phyloP scores from a whole-genome alignment of 2,888 invertebrate genomes.

The Parnassius apollo region DNA sequence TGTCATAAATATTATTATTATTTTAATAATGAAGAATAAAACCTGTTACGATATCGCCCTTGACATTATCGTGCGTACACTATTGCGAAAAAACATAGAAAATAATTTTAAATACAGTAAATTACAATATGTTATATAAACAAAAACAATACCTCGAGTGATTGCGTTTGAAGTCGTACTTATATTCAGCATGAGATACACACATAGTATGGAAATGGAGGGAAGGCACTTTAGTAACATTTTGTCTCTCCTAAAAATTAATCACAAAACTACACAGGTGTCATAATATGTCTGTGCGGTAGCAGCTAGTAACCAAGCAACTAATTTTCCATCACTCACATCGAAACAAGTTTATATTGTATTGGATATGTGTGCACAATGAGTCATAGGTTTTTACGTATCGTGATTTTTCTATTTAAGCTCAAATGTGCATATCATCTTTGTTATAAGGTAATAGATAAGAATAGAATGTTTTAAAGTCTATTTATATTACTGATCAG shows the following conservation, averaged over 20 bases:
- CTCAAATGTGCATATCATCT: no score
- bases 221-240: background rate
- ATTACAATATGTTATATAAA: no score
- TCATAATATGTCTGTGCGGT: background rate
- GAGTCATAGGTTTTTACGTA: background rate
- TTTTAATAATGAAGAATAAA: no score
- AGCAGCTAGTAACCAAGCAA: conserved; percentile 1
- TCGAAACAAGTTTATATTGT: conserved; percentile 5
- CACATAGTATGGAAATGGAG: conserved; percentile 3
- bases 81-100: no score
- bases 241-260: background rate
- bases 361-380: conserved; percentile 4
- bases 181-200: background rate
- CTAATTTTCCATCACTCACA: conserved; percentile 13
- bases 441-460: no score
- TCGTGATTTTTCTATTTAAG: no score
- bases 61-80: no score
- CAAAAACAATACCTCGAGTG: conserved; percentile 8
- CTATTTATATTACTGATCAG: no score
- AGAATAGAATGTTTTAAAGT: no score
- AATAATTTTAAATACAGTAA: no score
- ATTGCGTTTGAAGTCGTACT: background rate
- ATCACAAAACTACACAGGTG: background rate
- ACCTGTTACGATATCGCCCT: no score
- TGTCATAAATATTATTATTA: no score